Percentiles rank a stretch among this genome's conserved stretches.
Evolutionary conservation across 2,888 invertebrate genomes (phyloP).

Genomic region (Netelia virgata): DNA sequence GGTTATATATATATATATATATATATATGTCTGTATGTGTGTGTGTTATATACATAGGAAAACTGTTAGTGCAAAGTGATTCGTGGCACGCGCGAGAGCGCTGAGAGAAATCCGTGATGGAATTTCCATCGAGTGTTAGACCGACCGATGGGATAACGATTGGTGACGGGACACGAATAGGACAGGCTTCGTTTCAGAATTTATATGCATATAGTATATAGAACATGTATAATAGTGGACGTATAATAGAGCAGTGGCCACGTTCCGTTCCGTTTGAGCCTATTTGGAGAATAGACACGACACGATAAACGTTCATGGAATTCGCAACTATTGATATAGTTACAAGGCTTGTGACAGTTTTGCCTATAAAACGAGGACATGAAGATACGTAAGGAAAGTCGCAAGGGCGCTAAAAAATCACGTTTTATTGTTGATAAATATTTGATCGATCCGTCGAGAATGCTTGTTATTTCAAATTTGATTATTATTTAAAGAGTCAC

Average conservation of each 20-base stretch:
- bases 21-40: background rate
- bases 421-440: too few relatives aligned
- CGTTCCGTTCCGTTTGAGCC: conserved; percentile 16
- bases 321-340: conserved; percentile 1
- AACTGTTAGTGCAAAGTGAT: conserved; percentile 68
- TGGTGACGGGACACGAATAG: background rate
- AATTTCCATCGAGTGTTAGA: conserved; percentile 67
- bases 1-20: background rate
- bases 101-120: conserved; percentile 68
- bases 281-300: background rate
- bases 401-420: background rate
- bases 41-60: conserved; percentile 17
- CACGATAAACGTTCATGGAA: conserved; percentile 6
- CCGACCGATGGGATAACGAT: conserved; percentile 16
- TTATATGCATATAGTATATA: conserved; percentile 8
- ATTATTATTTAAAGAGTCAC: too few relatives aligned
- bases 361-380: background rate
- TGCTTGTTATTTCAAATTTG: too few relatives aligned
- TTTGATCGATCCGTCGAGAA: too few relatives aligned
- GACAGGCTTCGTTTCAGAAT: conserved; percentile 21
- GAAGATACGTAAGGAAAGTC: background rate
- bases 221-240: background rate
- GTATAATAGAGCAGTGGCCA: background rate
- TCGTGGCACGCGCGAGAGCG: conserved; percentile 67
- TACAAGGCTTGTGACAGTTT: conserved; percentile 20